Evolutionary conservation across 1,140 invertebrate species (phyloP).

Genomic region (Aphelinus certus): DNA sequence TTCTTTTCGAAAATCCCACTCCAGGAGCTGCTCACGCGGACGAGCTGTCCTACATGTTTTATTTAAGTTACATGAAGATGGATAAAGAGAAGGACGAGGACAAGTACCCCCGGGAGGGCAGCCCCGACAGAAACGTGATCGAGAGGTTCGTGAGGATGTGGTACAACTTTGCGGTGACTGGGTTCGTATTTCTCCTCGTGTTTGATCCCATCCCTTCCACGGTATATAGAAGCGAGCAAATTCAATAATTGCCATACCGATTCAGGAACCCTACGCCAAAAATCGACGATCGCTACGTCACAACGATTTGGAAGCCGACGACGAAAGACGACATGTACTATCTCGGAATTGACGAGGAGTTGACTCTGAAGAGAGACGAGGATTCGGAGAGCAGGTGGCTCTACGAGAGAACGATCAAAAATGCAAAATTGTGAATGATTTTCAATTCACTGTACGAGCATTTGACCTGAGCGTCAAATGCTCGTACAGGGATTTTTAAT

Average conservation of each 20-base stretch:
- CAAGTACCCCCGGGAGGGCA: conserved; percentile 10
- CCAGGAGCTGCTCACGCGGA: conserved; percentile 39
- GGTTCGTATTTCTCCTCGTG: conserved; percentile 15
- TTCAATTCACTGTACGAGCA: no score
- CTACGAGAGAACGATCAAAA: no score
- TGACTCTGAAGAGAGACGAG: not conserved
- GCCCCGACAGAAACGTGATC: conserved; percentile 11
- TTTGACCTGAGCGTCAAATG: no score
- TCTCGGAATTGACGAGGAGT: not conserved
- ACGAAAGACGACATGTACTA: not conserved
- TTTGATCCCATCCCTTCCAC: no score
- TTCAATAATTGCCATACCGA: no score
- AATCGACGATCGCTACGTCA: not conserved
- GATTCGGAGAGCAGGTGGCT: not conserved
- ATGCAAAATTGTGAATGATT: no score
- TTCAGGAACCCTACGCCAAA: not conserved
- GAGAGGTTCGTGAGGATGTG: conserved; percentile 37
- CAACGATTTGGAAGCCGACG: not conserved
- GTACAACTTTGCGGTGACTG: conserved; percentile 40
- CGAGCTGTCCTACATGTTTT: conserved; percentile 23
- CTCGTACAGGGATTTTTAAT: no score
- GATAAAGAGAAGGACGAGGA: not conserved
- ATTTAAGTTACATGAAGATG: conserved; percentile 15
- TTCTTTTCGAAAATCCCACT: not conserved
- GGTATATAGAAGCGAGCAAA: no score